Evolutionary conservation across 2,888 invertebrate species (phyloP).

Genomic region (Pyrrhosoma nymphula): DNA sequence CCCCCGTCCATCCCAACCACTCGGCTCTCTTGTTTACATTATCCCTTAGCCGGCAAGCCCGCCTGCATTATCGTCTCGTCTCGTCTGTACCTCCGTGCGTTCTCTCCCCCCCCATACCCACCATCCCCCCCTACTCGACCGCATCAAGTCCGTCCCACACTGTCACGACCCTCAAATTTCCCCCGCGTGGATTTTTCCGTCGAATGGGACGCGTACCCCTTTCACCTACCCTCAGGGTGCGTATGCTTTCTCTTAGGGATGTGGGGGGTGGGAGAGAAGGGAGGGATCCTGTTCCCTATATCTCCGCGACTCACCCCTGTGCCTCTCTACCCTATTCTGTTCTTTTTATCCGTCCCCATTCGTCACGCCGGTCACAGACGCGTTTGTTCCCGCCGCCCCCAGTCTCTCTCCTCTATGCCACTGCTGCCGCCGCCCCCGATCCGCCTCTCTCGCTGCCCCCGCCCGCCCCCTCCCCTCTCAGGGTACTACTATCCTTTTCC

Average conservation of each 20-base stretch:
- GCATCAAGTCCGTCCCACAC: not conserved
- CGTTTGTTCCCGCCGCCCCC: not conserved
- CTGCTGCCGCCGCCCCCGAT: not conserved
- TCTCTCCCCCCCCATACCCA: not conserved
- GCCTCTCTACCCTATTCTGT: too few species aligned
- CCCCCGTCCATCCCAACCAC: not conserved
- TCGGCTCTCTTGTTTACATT: not conserved
- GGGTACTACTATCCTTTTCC: not conserved
- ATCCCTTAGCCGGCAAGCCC: not conserved
- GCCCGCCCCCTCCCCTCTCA: not conserved
- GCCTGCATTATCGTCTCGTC: slow-evolving; percentile 8
- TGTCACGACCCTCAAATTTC: not conserved
- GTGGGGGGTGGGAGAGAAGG: too few species aligned
- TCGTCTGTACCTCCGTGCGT: not conserved
- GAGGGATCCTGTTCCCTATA: too few species aligned
- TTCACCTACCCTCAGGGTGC: too few species aligned
- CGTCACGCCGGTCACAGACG: not conserved
- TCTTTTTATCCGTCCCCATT: not conserved
- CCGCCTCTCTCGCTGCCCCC: not conserved
- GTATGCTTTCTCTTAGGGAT: too few species aligned
- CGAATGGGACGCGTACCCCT: not conserved
- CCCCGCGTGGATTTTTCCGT: not conserved
- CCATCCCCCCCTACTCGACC: too few species aligned
- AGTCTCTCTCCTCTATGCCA: not conserved
- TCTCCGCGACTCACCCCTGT: too few species aligned